Base-by-base conservation (phyloP, 2,888 invertebrate genomes). In the Mythimna loreyi region DNA sequence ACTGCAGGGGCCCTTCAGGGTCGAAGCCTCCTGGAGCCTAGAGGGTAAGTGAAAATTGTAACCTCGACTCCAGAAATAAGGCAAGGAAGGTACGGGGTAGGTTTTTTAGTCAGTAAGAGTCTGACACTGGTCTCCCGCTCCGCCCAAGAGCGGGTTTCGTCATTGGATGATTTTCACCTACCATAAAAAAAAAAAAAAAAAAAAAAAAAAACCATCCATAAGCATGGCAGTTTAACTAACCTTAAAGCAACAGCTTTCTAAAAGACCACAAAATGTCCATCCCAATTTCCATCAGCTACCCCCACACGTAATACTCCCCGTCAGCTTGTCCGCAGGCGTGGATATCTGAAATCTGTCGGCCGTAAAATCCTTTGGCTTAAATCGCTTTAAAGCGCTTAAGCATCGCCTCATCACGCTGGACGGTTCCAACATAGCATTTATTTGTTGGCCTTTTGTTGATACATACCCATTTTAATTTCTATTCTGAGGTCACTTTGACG, bases 331-430 rank as follows among this genome's bases (percentile, higher is more conserved):
- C 94, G 90, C 91, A 91, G 89, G 93, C 92, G 89, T 91, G 92
- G 91, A 91, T 91, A 89, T 92, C 89, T 90, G 91, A 90, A 93
- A 92, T 93, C 92, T 88, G 92, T 93, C 92, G 91, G 91, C 92
- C 92, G 93, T 94, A 89, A 95, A 95, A 95, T 95, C 95, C 95
- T 95, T 95, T 95, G 94, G 94, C 94, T 94, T 92, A 93, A 94
- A 94, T 91, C 94, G 93, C 92, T 93, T 72, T 93, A 92, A 92
- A 90, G 88, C 93, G 92, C 90, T 92, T 91, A 92, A 92, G 90
- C 91, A 87, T 90, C 90, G 92, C 91, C 90, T 92, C 92, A 92
- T 92, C 92, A 91, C 92, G 85, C 88, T 81, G 80, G 78, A 80
- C 76, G 86, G 83, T 84, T 77, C 75, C 84, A 85, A 85, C 85